phyloP scores from a whole-genome alignment of 2,797 vertebrate species.

The Poecilia gillii region DNA sequence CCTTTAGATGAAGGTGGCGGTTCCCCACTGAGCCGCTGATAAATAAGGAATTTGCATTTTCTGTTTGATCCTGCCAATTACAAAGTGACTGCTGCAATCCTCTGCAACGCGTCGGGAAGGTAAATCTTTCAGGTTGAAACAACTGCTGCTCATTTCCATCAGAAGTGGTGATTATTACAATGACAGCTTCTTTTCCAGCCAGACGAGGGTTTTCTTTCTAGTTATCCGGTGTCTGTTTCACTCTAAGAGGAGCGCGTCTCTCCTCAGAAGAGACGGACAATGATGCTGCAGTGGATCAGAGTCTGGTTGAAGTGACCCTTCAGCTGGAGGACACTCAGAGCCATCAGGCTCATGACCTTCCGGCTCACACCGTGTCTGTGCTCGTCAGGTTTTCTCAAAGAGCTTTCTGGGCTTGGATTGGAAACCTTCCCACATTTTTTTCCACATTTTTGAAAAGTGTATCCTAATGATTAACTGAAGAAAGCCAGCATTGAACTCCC shows the following conservation, averaged over 20 bases:
- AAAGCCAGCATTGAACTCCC: not conserved
- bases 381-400: slow-evolving; percentile 18
- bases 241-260: slow-evolving; percentile 1
- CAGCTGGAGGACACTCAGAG: slow-evolving; percentile 44
- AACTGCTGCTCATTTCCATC: slow-evolving; percentile 36
- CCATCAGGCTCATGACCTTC: slow-evolving; percentile 53
- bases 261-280: slow-evolving; percentile 17
- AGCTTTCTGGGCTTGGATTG: not conserved
- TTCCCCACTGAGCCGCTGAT: slow-evolving; percentile 48
- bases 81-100: slow-evolving; percentile 57
- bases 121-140: slow-evolving; percentile 53
- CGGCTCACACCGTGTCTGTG: slow-evolving; percentile 18
- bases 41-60: slow-evolving; percentile 55
- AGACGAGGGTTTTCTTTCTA: slow-evolving; percentile 19
- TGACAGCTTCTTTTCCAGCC: slow-evolving; percentile 30
- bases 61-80: slow-evolving; percentile 61
- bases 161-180: slow-evolving; percentile 17
- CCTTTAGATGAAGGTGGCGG: slow-evolving; percentile 71
- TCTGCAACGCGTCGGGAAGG: slow-evolving; percentile 41
- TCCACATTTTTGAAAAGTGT: not conserved
- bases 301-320: slow-evolving; percentile 38
- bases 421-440: not conserved
- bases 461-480: not conserved
- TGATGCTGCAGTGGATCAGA: slow-evolving; percentile 23
- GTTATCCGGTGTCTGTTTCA: slow-evolving; percentile 16